These are phyloP conservation scores for Trichechus manatus DNA, from an alignment of 2,113 vertebrate genomes.

Conservation along the genomic window DNA sequence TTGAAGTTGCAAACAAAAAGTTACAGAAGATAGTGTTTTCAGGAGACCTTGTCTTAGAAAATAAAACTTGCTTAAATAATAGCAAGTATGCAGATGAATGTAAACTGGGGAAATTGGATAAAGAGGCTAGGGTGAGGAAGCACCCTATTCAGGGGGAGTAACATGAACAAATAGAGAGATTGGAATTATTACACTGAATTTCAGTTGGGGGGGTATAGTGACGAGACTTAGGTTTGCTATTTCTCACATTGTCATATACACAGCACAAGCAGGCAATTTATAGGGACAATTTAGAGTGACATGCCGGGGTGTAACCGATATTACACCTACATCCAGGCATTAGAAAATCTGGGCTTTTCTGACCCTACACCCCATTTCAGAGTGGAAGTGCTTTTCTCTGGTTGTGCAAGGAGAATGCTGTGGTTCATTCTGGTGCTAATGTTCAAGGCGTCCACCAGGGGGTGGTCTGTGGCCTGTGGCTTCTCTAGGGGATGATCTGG, in stretches of 20 bases:
- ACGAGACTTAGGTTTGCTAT: neutral
- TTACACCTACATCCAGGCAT: neutral
- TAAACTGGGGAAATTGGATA: neutral
- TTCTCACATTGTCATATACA: neutral
- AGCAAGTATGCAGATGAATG: neutral
- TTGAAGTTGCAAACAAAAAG: neutral
- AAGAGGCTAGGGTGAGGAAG: neutral
- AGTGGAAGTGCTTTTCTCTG: neutral
- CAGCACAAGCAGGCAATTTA: neutral
- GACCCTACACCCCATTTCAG: neutral
- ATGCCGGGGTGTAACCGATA: neutral
- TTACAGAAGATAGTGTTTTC: neutral
- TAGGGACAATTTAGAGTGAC: neutral
- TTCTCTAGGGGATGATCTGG: neutral
- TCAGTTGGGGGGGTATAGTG: neutral
- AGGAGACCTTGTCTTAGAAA: neutral
- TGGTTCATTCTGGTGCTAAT: too few relatives aligned
- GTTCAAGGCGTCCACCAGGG: too few relatives aligned
- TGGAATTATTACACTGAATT: neutral
- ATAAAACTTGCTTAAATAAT: neutral
- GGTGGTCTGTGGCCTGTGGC: neutral
- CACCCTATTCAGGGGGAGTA: neutral
- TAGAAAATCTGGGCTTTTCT: neutral
- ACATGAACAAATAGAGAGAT: neutral
- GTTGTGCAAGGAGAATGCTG: neutral